Percentiles rank a stretch among this genome's conserved stretches.
These are phyloP conservation scores for Oplegnathus fasciatus DNA, from an alignment of 2,113 vertebrate species.

Conservation along the genomic window DNA sequence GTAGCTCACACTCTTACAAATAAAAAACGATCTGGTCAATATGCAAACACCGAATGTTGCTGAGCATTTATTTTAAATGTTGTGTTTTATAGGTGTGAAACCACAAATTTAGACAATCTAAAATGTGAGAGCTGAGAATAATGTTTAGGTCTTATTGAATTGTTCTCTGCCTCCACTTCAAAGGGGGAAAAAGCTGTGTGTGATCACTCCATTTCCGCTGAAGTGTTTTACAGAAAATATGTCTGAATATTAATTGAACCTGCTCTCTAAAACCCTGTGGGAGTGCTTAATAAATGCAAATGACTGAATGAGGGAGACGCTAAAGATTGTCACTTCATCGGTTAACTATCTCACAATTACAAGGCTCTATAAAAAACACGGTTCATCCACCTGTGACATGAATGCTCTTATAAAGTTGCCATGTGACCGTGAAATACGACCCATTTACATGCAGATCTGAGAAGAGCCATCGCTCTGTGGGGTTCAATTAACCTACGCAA, in stretches of 20 bases:
- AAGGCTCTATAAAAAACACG: conserved; percentile 55
- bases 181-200: neutral
- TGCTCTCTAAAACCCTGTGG: conserved; percentile 1
- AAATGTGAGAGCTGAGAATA: neutral
- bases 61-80: neutral
- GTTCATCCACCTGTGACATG: conserved; percentile 63
- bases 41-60: neutral
- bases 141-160: conserved; percentile 6
- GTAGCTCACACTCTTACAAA: neutral
- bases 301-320: conserved; percentile 40
- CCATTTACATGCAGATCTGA: conserved; percentile 42
- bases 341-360: conserved; percentile 55
- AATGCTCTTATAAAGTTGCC: conserved; percentile 60
- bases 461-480: conserved; percentile 35
- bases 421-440: conserved; percentile 64
- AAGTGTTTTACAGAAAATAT: conserved; percentile 32
- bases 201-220: conserved; percentile 17
- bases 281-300: conserved; percentile 38
- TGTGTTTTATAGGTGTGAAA: neutral
- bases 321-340: conserved; percentile 50
- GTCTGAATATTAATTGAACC: conserved; percentile 37
- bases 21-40: neutral
- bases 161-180: conserved; percentile 14
- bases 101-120: neutral
- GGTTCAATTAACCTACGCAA: conserved; percentile 69